These are phyloP conservation scores for Channa striata DNA, from an alignment of 2,797 vertebrate species.

Conservation along the genomic window DNA sequence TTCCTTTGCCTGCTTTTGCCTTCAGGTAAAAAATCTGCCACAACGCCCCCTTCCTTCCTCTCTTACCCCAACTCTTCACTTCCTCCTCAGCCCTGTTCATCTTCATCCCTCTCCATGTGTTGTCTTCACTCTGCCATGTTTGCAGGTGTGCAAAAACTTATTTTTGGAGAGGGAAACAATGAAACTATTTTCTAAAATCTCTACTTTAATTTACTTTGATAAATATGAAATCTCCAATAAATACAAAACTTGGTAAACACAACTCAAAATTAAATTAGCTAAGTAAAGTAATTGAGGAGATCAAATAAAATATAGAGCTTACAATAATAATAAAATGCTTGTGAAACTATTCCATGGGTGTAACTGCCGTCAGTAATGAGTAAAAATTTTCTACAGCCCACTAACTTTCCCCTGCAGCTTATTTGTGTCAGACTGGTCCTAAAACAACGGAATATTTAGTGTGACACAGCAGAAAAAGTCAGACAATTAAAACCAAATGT, in stretches of 20 bases:
- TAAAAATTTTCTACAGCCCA: neutral
- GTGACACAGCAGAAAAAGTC: neutral
- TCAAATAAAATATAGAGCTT: neutral
- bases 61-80: conserved; percentile 6
- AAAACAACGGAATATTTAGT: neutral
- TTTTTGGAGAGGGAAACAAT: neutral
- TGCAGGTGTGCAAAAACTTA: conserved; percentile 9
- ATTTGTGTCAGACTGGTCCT: neutral
- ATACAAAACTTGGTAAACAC: neutral
- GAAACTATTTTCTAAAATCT: neutral
- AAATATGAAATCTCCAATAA: neutral
- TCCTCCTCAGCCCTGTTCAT: conserved; percentile 33
- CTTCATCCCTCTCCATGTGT: conserved; percentile 27
- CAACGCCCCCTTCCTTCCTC: conserved; percentile 11
- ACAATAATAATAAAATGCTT: neutral
- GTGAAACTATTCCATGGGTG: neutral
- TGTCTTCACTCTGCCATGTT: conserved; percentile 15
- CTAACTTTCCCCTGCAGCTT: neutral
- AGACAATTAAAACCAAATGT: neutral
- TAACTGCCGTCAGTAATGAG: conserved; percentile 3
- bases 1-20: conserved; percentile 81
- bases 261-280: neutral
- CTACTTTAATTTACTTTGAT: neutral
- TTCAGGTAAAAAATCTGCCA: conserved; percentile 86
- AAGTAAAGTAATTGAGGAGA: neutral